Percentiles rank a stretch among this genome's conserved stretches.
phyloP scores from a whole-genome alignment of 1,140 invertebrate species.

The Zaprionus kolodkinae region DNA sequence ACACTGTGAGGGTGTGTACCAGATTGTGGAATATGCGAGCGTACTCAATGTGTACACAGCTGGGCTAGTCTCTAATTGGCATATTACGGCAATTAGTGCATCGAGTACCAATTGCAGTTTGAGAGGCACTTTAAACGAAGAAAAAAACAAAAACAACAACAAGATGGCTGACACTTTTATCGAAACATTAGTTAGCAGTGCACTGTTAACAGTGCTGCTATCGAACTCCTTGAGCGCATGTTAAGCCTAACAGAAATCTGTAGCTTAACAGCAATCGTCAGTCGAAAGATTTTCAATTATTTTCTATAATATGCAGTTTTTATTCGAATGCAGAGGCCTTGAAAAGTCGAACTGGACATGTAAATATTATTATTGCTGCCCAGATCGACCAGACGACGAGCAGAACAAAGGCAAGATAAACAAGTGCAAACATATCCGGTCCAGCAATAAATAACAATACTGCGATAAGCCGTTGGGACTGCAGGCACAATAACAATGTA shows the following conservation, averaged over 20 bases:
- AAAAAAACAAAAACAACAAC: too few relatives aligned
- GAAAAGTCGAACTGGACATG: slow-evolving; percentile 36
- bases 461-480: slow-evolving; percentile 42
- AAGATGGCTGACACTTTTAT: background rate
- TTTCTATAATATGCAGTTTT: slow-evolving; percentile 19
- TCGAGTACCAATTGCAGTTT: background rate
- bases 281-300: background rate
- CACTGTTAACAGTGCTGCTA: background rate
- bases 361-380: slow-evolving; percentile 60
- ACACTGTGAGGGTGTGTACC: slow-evolving; percentile 22
- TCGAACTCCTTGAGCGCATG: background rate
- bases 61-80: slow-evolving; percentile 5
- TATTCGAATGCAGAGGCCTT: slow-evolving; percentile 17
- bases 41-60: background rate
- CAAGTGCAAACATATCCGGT: slow-evolving; percentile 53
- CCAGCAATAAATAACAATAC: slow-evolving; percentile 43
- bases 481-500: slow-evolving; percentile 22
- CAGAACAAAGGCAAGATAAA: slow-evolving; percentile 54
- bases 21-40: slow-evolving; percentile 14
- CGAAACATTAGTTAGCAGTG: background rate
- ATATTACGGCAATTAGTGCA: background rate
- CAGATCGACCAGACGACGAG: slow-evolving; percentile 50
- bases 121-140: background rate
- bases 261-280: too few relatives aligned
- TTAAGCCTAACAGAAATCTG: background rate